Conservation (phyloP, 2,113 vertebrate genomes). For the Xiphorhynchus elegans region DNA sequence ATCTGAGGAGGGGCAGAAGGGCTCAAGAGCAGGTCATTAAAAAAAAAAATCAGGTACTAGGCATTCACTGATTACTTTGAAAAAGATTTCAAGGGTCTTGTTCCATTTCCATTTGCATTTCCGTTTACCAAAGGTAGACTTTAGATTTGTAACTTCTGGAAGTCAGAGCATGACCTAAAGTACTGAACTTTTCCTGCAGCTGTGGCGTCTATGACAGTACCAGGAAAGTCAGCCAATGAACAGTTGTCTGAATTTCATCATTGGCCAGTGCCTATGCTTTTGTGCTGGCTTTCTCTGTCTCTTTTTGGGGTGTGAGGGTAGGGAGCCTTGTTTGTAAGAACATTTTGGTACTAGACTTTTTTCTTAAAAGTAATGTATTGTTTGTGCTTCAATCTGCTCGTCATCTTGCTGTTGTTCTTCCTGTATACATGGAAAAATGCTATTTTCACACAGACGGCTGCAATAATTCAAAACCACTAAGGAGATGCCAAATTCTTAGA, state of each 20-base stretch:
- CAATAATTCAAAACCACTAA: background rate
- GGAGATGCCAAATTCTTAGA: background rate
- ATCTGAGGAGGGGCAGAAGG: background rate
- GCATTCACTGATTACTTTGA: background rate
- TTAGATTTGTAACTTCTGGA: background rate
- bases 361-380: background rate
- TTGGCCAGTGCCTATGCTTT: accelerated
- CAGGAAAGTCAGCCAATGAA: background rate
- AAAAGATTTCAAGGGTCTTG: background rate
- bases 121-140: background rate
- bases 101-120: background rate
- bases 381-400: background rate
- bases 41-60: background rate
- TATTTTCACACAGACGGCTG: background rate
- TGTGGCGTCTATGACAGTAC: background rate
- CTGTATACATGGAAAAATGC: background rate
- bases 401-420: background rate
- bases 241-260: background rate
- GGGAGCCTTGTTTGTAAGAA: background rate
- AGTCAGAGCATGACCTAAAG: background rate
- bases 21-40: background rate
- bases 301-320: accelerated
- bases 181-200: background rate
- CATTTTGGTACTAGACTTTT: background rate
- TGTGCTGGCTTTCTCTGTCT: background rate